Evolutionary conservation across 1,140 invertebrate genomes (phyloP).

Genomic region (Campoletis sonorensis): DNA sequence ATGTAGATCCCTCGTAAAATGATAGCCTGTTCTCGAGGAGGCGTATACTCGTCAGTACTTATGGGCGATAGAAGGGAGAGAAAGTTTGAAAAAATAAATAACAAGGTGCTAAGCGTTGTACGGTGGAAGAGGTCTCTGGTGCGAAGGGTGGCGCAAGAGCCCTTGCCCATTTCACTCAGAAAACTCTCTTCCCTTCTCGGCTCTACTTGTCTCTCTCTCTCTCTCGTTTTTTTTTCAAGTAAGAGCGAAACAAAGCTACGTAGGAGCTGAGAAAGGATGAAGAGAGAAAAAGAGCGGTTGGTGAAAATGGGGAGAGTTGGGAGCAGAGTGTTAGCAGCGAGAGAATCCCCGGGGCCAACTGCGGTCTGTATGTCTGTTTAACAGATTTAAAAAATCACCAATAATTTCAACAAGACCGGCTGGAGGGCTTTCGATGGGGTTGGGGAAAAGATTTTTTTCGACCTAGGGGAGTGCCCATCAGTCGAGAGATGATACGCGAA

Average conservation of each 20-base stretch:
- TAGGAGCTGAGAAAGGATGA: slow-evolving; percentile 22
- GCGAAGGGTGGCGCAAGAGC: slow-evolving; percentile 49
- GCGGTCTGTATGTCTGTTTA: slow-evolving; percentile 75
- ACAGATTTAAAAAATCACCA: slow-evolving; percentile 77
- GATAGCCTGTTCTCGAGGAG: not conserved
- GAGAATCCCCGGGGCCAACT: slow-evolving; percentile 58
- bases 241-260: slow-evolving; percentile 33
- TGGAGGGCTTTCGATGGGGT: not conserved
- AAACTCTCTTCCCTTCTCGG: no score
- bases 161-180: slow-evolving; percentile 51
- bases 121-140: slow-evolving; percentile 57
- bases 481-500: slow-evolving; percentile 34
- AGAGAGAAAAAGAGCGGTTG: slow-evolving; percentile 38
- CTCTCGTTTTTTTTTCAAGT: slow-evolving; percentile 20
- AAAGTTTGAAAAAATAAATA: slow-evolving; percentile 75
- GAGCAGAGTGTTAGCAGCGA: no score
- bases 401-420: slow-evolving; percentile 62
- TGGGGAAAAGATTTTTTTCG: slow-evolving; percentile 13
- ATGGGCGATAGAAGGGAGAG: slow-evolving; percentile 22
- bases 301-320: slow-evolving; percentile 13
- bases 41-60: not conserved
- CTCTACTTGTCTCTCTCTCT: not conserved
- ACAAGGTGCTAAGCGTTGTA: slow-evolving; percentile 71
- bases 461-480: not conserved
- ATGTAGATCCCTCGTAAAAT: not conserved